These are phyloP conservation scores for Acanthisitta chloris DNA, from an alignment of 2,113 vertebrate species.

Conservation along the genomic window DNA sequence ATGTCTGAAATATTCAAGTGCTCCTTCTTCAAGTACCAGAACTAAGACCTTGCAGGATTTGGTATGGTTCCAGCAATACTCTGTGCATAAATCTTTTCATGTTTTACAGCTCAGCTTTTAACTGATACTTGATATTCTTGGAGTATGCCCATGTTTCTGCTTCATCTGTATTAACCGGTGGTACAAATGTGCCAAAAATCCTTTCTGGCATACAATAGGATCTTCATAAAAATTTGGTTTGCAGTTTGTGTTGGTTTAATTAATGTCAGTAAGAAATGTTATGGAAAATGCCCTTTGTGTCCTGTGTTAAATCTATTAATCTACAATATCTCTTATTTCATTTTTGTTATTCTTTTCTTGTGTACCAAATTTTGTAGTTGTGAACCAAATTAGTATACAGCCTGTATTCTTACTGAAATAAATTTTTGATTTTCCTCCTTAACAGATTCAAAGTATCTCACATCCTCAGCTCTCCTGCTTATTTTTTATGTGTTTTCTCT, in stretches of 20 bases:
- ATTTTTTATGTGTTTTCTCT: neutral
- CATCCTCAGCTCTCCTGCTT: neutral
- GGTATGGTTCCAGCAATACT: constrained; percentile 13
- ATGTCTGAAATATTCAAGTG: constrained; percentile 24
- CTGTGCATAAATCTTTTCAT: constrained; percentile 33
- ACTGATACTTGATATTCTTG: constrained; percentile 42
- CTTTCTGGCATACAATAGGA: neutral
- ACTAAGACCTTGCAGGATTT: constrained; percentile 5
- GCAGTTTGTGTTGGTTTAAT: neutral
- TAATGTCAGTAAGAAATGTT: neutral
- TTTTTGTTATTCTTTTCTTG: neutral
- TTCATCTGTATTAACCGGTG: neutral
- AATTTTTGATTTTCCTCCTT: neutral
- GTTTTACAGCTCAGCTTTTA: constrained; percentile 59
- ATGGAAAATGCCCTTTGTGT: neutral
- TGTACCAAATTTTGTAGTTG: neutral
- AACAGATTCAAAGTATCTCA: neutral
- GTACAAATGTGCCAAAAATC: constrained; percentile 28
- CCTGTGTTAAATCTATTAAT: neutral
- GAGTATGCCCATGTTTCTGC: constrained; percentile 6
- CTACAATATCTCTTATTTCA: neutral
- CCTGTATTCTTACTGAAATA: neutral
- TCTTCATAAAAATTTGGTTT: neutral
- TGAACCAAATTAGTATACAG: neutral
- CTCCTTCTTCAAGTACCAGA: constrained; percentile 30